Evolutionary conservation across 2,113 vertebrate species (phyloP), one percentile per base, ranked within the genome.

Genomic region (Lepus europaeus): DNA sequence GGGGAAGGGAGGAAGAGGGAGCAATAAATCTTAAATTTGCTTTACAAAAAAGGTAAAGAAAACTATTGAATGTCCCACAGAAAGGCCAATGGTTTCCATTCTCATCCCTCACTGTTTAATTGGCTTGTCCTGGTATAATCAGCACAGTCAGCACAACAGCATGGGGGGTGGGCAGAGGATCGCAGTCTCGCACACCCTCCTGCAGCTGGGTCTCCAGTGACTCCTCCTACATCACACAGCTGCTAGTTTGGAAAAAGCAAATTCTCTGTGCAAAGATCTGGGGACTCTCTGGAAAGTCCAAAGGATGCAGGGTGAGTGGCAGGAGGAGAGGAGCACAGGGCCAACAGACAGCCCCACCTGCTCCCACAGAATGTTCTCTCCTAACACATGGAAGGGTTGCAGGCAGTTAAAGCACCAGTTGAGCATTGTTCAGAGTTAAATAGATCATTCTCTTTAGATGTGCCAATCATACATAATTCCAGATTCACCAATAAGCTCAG

Each of bases 131-230:
- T 36, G 20, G 23, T 68, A 4, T 36, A 66, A 39, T 33, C 22
- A 31, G 3, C 14, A 6, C 20, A 27, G 16, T 10, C 56, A 49
- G 49, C 39, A 5, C 39, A 45, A n/a, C 20, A 27, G 6, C 5
- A 2, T 45, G 51, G 33, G 22, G 17, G 25, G 16, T 16, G 6
- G 17, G 6, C 7, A 31, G 2, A 3, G n/a, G 13, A 12, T 6
- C 13, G 33, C 4, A 45, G 29, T 0, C 36, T 20, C 19, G 10
- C 12, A 31, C 4, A 68, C 63, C 51, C 9, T 56, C 5, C 29
- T 49, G 20, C 6, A 68, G 10, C 53, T 73, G 17, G 20, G 56
- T 73, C 10, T 84, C 64, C 5, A 9, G n/a, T 25, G n/a, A 70
- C 53, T 51, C 4, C 33, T 39, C 70, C 2, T 12, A 16, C 12